Percentiles rank a stretch among this genome's conserved stretches.
These are phyloP conservation scores for Drosophila kokeensis DNA, from an alignment of 2,888 invertebrate genomes.

Conservation along the genomic window DNA sequence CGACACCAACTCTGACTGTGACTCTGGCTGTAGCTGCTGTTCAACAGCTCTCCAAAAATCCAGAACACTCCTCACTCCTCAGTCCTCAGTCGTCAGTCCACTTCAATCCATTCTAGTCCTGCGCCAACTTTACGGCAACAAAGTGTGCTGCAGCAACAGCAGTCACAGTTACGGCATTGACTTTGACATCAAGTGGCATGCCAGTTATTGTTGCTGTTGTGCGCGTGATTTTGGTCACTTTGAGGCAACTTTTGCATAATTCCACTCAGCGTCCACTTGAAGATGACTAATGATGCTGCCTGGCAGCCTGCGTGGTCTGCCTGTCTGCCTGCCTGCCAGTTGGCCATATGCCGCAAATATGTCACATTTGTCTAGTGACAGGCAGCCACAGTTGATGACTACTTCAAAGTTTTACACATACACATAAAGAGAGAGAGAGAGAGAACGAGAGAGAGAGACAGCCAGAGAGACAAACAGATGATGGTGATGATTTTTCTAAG, in stretches of 20 bases:
- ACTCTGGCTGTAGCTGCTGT: slow-evolving; percentile 15
- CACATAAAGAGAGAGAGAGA: neutral
- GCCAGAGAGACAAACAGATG: neutral
- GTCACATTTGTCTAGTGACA: slow-evolving; percentile 73
- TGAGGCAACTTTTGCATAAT: slow-evolving; percentile 70
- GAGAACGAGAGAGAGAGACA: neutral
- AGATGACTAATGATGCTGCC: slow-evolving; percentile 77
- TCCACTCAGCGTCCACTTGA: slow-evolving; percentile 80
- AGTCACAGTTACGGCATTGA: slow-evolving; percentile 43
- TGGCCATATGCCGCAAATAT: slow-evolving; percentile 63
- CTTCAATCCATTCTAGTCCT: neutral
- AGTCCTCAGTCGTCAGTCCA: neutral
- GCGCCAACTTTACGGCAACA: slow-evolving; percentile 26
- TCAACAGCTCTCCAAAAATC: slow-evolving; percentile 13
- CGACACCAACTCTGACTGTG: slow-evolving; percentile 5
- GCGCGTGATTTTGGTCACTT: slow-evolving; percentile 66
- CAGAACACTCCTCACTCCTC: neutral
- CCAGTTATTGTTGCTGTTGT: slow-evolving; percentile 39
- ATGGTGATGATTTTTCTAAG: slow-evolving; percentile 74
- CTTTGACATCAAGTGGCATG: slow-evolving; percentile 50
- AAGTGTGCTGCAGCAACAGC: slow-evolving; percentile 21
- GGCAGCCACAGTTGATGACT: slow-evolving; percentile 43
- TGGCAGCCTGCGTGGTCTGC: slow-evolving; percentile 15
- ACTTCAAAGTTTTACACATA: slow-evolving; percentile 61
- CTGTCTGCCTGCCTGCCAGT: slow-evolving; percentile 15